Evolutionary conservation across 1,140 invertebrate species (phyloP).

Genomic region (Scylla paramamosain): DNA sequence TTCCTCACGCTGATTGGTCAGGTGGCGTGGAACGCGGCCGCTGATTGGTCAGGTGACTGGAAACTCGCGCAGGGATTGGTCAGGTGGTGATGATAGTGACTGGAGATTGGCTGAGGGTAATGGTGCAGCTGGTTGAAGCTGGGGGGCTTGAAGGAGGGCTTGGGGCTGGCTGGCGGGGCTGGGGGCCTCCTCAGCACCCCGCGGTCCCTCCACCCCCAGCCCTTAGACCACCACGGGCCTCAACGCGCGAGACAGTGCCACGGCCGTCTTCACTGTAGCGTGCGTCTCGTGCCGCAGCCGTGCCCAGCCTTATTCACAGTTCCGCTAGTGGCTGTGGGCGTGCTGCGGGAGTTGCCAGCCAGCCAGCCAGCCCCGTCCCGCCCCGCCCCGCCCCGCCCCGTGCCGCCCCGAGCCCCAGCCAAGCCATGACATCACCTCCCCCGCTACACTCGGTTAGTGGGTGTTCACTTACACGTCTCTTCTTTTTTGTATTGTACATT

Average conservation of each 20-base stretch:
- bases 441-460: background rate
- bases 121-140: conserved; percentile 75
- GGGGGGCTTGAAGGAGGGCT: conserved; percentile 54
- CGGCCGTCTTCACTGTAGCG: conserved; percentile 44
- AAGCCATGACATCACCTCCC: background rate
- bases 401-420: background rate
- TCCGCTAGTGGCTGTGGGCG: conserved; percentile 5
- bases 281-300: background rate
- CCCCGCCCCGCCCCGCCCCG: background rate
- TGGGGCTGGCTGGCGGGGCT: conserved; percentile 61
- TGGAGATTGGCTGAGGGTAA: conserved; percentile 74
- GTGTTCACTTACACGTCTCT: background rate
- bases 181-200: conserved; percentile 61
- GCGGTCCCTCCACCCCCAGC: conserved; percentile 55
- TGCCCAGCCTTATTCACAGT: conserved; percentile 3
- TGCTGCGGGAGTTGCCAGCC: background rate
- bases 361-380: background rate
- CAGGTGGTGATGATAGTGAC: conserved; percentile 75
- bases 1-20: conserved; percentile 74
- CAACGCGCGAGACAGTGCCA: conserved; percentile 68
- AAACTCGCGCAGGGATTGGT: conserved; percentile 69
- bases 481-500: background rate
- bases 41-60: conserved; percentile 72
- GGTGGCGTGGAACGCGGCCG: conserved; percentile 68
- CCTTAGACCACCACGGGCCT: conserved; percentile 67